These are phyloP conservation scores for Cantharis nigra DNA, from an alignment of 2,888 invertebrate genomes.

Conservation along the genomic window DNA sequence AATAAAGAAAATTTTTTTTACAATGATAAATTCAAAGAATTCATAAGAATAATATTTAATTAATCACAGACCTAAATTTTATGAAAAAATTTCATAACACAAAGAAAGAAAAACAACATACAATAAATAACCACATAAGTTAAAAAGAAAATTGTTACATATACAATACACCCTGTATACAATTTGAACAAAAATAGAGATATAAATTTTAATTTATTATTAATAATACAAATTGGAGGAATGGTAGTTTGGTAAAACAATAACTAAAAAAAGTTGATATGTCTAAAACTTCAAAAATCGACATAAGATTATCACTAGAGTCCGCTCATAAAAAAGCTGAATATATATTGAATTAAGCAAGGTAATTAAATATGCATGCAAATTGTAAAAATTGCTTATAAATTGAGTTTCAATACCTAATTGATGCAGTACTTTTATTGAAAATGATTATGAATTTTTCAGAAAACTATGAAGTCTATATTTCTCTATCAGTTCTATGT, in stretches of 20 bases:
- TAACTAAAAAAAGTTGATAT: slow-evolving; percentile 4
- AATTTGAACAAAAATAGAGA: not conserved
- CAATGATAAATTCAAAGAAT: not conserved
- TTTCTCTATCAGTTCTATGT: slow-evolving; percentile 30
- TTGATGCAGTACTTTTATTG: not conserved
- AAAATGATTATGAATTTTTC: slow-evolving; percentile 13
- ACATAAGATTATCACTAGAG: slow-evolving; percentile 3
- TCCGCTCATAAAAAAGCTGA: slow-evolving; percentile 10
- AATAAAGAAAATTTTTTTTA: not conserved
- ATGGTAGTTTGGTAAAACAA: not conserved
- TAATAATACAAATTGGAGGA: not conserved
- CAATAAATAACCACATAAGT: not conserved
- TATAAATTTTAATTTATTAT: not conserved
- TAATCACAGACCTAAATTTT: not conserved
- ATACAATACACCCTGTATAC: not conserved
- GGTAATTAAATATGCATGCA: slow-evolving; percentile 11
- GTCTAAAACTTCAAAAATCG: slow-evolving; percentile 6
- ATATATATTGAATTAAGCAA: slow-evolving; percentile 7
- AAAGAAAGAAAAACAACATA: not conserved
- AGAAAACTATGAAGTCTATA: slow-evolving; percentile 24
- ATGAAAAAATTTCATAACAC: not conserved
- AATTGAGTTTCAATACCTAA: slow-evolving; percentile 2
- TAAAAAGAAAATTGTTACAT: not conserved
- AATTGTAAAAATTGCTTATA: slow-evolving; percentile 3
- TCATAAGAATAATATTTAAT: not conserved